A percentile compares a stretch with the other conserved stretches of the same genome.
Evolutionary conservation across 2,888 invertebrate genomes (phyloP).

Genomic region (Eudasyphora cyanicolor): DNA sequence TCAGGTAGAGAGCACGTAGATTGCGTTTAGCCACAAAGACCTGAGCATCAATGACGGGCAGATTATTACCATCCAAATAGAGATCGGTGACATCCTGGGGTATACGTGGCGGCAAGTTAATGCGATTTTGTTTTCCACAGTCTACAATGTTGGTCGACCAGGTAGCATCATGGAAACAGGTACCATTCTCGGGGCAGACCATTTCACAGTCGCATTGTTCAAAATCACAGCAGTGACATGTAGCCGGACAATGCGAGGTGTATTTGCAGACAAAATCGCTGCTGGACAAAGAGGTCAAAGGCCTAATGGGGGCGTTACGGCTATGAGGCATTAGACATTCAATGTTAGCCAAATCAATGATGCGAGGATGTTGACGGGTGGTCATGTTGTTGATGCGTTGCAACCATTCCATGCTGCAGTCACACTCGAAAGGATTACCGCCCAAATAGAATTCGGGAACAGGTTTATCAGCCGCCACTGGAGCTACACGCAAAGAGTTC

Average conservation of each 20-base stretch:
- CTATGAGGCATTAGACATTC: conserved; percentile 93
- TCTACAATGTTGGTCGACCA: conserved; percentile 97
- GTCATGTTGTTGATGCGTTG: conserved; percentile 93
- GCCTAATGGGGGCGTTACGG: conserved; percentile 89
- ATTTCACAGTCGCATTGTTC: conserved; percentile 98
- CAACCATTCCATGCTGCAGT: conserved; percentile 97
- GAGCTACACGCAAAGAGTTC: conserved; percentile 89
- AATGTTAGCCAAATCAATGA: conserved; percentile 93
- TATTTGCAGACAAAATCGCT: conserved; percentile 95
- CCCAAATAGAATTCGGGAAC: conserved; percentile 94
- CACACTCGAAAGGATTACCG: conserved; percentile 96
- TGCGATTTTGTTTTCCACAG: conserved; percentile 85
- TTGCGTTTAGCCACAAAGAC: conserved; percentile 95
- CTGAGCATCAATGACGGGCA: conserved; percentile 91
- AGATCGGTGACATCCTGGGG: conserved; percentile 97
- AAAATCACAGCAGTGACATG: conserved; percentile 97
- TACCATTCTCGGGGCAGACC: conserved; percentile 96
- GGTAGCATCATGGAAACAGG: conserved; percentile 95
- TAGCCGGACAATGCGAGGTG: conserved; percentile 95
- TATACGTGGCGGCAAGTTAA: conserved; percentile 85
- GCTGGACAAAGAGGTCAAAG: conserved; percentile 87
- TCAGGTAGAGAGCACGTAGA: conserved; percentile 91
- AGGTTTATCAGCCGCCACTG: conserved; percentile 85
- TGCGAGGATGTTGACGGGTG: conserved; percentile 90
- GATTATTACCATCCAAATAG: conserved; percentile 94